phyloP scores from a whole-genome alignment of 2,113 vertebrate genomes.

The Willisornis vidua region DNA sequence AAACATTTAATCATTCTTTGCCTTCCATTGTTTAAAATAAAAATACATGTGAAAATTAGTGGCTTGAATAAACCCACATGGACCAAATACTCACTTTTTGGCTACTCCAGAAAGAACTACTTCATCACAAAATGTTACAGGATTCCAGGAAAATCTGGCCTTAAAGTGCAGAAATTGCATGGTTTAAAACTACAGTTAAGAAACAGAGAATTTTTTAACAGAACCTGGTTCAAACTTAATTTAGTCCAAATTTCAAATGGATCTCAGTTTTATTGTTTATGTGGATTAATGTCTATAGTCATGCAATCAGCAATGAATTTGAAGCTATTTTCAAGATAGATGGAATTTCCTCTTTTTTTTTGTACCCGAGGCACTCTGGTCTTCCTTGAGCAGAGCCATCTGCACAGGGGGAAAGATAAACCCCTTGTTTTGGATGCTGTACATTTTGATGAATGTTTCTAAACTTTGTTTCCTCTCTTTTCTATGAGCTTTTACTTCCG shows the following conservation, averaged over 20 bases:
- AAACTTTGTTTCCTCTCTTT: not conserved
- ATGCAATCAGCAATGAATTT: not conserved
- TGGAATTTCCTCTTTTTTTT: conserved; percentile 12
- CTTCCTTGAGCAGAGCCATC: conserved; percentile 22
- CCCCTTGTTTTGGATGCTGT: conserved; percentile 4
- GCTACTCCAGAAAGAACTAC: not conserved
- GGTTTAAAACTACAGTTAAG: not conserved
- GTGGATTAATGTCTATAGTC: not conserved
- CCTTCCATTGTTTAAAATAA: not conserved
- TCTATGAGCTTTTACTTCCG: not conserved
- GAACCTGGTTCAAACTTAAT: not conserved
- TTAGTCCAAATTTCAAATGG: not conserved
- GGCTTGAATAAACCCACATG: not conserved
- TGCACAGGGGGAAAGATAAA: conserved; percentile 3
- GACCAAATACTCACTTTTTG: not conserved
- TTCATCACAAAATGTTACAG: not conserved
- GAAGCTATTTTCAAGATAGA: conserved; percentile 10
- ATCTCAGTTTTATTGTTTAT: not conserved
- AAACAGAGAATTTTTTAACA: not conserved
- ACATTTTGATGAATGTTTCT: not conserved
- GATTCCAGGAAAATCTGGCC: not conserved
- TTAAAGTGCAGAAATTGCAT: not conserved
- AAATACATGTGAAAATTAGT: not conserved
- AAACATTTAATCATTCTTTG: not conserved
- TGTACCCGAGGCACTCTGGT: conserved; percentile 1